Conservation (phyloP, 2,888 invertebrate species). For the Drosophila siamana region DNA sequence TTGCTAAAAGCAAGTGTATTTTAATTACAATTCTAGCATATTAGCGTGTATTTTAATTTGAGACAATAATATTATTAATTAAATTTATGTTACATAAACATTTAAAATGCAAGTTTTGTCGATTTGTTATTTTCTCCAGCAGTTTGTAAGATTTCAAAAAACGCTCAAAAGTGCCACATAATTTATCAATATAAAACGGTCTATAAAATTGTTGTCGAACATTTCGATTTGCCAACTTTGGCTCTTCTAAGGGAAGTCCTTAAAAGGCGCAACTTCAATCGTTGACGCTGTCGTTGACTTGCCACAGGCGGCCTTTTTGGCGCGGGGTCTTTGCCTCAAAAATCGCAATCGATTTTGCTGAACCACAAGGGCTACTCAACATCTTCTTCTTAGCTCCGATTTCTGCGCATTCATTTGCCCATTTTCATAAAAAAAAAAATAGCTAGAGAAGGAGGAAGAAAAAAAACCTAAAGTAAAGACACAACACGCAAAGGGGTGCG, state of each 20-base stretch:
- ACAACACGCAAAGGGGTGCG: slow-evolving; percentile 71
- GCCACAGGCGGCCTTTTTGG: neutral
- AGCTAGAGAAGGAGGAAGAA: slow-evolving; percentile 26
- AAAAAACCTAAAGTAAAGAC: slow-evolving; percentile 57
- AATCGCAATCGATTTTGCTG: slow-evolving; percentile 67
- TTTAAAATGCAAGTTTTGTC: too few relatives aligned
- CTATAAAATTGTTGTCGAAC: too few relatives aligned
- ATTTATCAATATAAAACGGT: too few relatives aligned
- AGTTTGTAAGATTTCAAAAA: too few relatives aligned
- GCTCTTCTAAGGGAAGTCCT: neutral
- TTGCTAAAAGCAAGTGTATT: too few relatives aligned
- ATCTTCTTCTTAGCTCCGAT: slow-evolving; percentile 32
- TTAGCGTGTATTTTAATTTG: too few relatives aligned
- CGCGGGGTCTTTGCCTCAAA: slow-evolving; percentile 21
- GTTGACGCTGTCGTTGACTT: slow-evolving; percentile 11
- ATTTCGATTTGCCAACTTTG: neutral
- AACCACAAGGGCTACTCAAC: slow-evolving; percentile 36
- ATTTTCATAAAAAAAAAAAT: slow-evolving; percentile 19
- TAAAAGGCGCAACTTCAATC: slow-evolving; percentile 9
- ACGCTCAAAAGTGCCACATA: too few relatives aligned
- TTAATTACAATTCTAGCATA: too few relatives aligned
- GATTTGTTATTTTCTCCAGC: too few relatives aligned
- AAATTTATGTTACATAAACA: too few relatives aligned
- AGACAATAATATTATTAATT: too few relatives aligned
- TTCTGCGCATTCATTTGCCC: slow-evolving; percentile 27